Evolutionary conservation across 2,113 vertebrate species (phyloP), one percentile per base, ranked within the genome.

Genomic region (Nothoprocta perdicaria): DNA sequence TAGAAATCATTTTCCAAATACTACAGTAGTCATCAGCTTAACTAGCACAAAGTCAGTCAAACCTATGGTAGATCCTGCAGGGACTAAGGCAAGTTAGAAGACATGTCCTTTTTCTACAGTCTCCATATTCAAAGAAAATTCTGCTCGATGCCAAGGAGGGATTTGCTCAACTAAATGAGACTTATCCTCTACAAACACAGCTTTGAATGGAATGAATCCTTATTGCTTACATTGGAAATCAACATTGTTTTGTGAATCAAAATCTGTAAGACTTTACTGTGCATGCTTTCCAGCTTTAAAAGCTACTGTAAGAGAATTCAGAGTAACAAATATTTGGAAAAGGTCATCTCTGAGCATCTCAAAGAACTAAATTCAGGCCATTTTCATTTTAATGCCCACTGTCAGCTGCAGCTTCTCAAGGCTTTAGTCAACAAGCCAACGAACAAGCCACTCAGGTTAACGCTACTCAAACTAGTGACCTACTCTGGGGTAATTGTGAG

Each of bases 381-480:
- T 24, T 60, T 48, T 55, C 5, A 8, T 61, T 68, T 46, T 40
- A 62, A 4, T 10, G 27, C 46, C 3, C 9, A 48, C 22, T 38
- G 40, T 12, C 85, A 68, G 41, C 6, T 35, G 40, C 14, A 65
- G 60, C 31, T 73, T 77, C 23, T 1, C 0, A 66, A 90, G 63
- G 22, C 66, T 82, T 50, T 18, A 21, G 71, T 3, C 41, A 60
- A 10, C 24, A 17, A 26, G 0, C 16, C 0, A 0, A 71, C 22
- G 0, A 0, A 40, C 0, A 0, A 48, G 46, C 0, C 0, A 23
- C 52, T 21, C 35, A 2, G 3, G 41, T 33, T 43, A 8, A 23
- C 4, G 33, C 24, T 43, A 45, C 67, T 46, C 73, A 80, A 82
- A 92, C 86, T 79, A 89, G 48, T 55, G 41, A 55, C 1, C 26